phyloP scores from a whole-genome alignment of 2,797 vertebrate species.

The Glossophaga mutica region DNA sequence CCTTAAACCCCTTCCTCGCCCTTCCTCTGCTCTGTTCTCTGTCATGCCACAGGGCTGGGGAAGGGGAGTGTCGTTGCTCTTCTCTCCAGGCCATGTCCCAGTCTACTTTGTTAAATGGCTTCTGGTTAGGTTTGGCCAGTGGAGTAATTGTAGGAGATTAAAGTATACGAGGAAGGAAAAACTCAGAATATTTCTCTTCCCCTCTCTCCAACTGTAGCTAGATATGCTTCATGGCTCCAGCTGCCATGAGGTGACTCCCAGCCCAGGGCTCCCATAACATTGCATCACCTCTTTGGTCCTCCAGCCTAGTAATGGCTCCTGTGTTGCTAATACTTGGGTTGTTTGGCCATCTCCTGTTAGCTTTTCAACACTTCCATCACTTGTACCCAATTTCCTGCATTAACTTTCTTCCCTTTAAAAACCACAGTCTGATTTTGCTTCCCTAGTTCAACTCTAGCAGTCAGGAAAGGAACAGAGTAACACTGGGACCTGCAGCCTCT shows the following conservation, averaged over 20 bases:
- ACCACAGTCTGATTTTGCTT: not conserved
- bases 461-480: not conserved
- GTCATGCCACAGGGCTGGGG: not conserved
- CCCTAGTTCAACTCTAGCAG: not conserved
- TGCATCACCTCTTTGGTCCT: not conserved
- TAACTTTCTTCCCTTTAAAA: not conserved
- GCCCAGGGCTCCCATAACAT: not conserved
- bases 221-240: not conserved
- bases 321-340: not conserved
- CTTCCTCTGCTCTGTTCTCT: not conserved
- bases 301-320: not conserved
- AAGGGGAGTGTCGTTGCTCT: not conserved
- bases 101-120: not conserved
- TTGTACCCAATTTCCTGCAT: not conserved
- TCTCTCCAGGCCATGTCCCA: not conserved
- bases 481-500: not conserved
- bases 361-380: not conserved
- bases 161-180: not conserved
- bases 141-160: not conserved
- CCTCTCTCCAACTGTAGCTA: not conserved
- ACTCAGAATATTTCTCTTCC: not conserved
- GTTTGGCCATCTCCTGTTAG: not conserved
- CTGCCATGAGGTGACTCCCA: not conserved
- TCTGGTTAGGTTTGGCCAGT: not conserved
- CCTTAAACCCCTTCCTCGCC: not conserved